Evolutionary conservation across 2,888 invertebrate species (phyloP).

Genomic region (Euzophera pinguis): DNA sequence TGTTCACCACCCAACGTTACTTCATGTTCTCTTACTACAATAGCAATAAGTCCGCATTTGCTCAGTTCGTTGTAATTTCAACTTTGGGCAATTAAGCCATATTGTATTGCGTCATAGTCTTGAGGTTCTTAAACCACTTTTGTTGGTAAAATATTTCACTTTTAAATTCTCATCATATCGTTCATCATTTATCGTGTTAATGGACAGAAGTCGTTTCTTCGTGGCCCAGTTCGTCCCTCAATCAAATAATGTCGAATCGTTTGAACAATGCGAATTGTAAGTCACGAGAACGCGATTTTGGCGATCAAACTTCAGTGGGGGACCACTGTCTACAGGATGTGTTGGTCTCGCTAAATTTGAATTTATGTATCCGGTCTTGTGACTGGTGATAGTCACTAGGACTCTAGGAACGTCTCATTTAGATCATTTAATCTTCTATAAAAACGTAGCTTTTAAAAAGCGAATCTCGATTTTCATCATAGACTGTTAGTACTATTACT

Average conservation of each 20-base stretch:
- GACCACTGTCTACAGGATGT: slow-evolving; percentile 4
- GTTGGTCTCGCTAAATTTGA: slow-evolving; percentile 6
- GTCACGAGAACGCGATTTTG: slow-evolving; percentile 2
- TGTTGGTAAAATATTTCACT: no score
- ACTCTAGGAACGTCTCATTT: neutral
- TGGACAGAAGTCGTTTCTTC: neutral
- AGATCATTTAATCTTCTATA: neutral
- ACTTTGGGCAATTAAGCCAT: no score
- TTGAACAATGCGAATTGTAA: neutral
- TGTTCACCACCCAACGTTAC: no score
- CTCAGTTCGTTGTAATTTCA: no score
- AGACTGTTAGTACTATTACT: neutral
- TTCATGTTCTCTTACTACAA: no score
- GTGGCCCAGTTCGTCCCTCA: slow-evolving; percentile 2
- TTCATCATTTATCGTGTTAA: neutral
- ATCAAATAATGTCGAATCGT: slow-evolving; percentile 6
- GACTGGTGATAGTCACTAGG: neutral
- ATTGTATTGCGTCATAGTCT: no score
- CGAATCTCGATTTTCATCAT: neutral
- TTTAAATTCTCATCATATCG: no score
- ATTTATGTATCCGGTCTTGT: slow-evolving; percentile 7
- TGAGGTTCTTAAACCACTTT: no score
- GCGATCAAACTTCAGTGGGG: neutral
- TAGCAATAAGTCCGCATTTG: no score
- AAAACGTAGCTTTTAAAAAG: neutral